phyloP scores from a whole-genome alignment of 2,113 vertebrate genomes.

The Hylia prasina region DNA sequence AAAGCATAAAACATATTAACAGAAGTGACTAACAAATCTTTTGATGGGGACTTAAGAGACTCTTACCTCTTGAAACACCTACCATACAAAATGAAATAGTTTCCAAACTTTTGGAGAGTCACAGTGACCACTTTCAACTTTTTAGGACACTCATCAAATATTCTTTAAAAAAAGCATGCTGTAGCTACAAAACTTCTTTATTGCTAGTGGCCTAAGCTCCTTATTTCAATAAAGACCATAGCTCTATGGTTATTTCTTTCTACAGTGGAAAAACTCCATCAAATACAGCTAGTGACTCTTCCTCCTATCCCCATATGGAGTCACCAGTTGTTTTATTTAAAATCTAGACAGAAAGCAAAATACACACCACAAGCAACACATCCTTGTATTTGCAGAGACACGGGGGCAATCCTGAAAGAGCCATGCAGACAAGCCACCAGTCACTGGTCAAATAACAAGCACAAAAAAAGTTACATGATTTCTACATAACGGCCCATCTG shows the following conservation, averaged over 20 bases:
- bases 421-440: background rate
- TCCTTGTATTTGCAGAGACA: background rate
- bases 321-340: background rate
- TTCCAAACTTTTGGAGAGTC: background rate
- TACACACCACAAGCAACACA: background rate
- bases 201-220: background rate
- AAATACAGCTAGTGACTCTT: background rate
- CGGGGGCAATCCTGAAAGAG: background rate
- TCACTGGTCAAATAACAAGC: background rate
- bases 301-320: background rate
- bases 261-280: background rate
- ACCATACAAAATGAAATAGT: background rate
- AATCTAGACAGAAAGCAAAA: background rate
- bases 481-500: background rate
- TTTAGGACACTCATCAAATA: background rate
- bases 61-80: background rate
- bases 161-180: background rate
- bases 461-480: background rate
- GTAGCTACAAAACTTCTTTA: background rate
- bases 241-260: background rate
- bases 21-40: background rate
- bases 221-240: background rate
- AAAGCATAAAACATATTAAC: background rate
- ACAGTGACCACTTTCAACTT: background rate
- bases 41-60: background rate